phyloP scores from a whole-genome alignment of 1,140 invertebrate genomes.

The Scaptomyza pallida region DNA sequence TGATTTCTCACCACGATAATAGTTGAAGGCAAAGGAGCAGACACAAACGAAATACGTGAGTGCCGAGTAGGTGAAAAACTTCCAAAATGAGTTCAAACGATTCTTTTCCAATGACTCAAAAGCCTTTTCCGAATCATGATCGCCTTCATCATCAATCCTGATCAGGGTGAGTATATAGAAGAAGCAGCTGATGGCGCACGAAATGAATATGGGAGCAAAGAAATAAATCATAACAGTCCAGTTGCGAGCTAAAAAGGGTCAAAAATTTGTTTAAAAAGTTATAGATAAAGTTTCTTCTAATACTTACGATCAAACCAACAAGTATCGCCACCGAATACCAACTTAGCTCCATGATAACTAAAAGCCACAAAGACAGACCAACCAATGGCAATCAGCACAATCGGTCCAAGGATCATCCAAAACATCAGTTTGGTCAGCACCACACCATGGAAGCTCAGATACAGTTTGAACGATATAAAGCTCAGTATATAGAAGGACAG shows the following conservation, averaged over 20 bases:
- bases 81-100: constrained; percentile 77
- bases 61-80: constrained; percentile 70
- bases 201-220: constrained; percentile 69
- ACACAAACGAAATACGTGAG: constrained; percentile 67
- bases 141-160: constrained; percentile 56
- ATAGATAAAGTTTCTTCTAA: neutral
- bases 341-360: constrained; percentile 49
- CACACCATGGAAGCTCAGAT: constrained; percentile 74
- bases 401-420: constrained; percentile 74
- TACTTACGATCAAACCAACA: constrained; percentile 82
- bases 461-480: constrained; percentile 75
- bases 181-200: constrained; percentile 64
- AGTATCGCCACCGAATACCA: constrained; percentile 69
- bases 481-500: constrained; percentile 78
- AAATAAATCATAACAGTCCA: constrained; percentile 75
- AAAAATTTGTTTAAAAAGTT: neutral
- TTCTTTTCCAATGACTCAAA: constrained; percentile 66
- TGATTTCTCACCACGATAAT: constrained; percentile 64
- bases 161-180: constrained; percentile 76
- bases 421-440: constrained; percentile 78
- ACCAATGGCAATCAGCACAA: constrained; percentile 60
- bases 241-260: constrained; percentile 56
- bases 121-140: constrained; percentile 55
- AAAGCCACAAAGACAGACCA: constrained; percentile 72
- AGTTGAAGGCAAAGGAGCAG: constrained; percentile 72